phyloP scores from a whole-genome alignment of 92 coral and sea anemone genomes.

The Palythoa grandis region DNA sequence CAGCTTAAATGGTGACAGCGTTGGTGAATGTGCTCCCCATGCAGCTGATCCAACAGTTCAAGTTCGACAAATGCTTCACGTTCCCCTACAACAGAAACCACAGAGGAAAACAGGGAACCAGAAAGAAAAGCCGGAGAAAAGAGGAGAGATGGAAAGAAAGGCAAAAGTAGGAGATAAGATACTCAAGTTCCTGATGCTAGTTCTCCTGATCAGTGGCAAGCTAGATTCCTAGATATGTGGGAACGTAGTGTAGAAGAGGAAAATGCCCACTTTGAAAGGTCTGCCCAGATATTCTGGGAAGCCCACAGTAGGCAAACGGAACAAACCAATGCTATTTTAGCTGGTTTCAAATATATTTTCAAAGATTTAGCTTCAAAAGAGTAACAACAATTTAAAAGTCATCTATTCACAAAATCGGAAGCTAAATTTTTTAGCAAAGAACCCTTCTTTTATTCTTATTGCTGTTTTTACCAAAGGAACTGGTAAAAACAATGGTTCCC shows the following conservation, averaged over 20 bases:
- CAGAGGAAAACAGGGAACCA: constrained; percentile 10
- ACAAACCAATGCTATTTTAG: constrained; percentile 42
- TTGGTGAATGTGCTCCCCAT: constrained; percentile 20
- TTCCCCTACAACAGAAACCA: constrained; percentile 11
- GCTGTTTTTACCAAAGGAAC: constrained; percentile 3
- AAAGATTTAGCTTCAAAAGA: constrained; percentile 32
- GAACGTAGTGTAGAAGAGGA: constrained; percentile 30
- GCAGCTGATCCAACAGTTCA: constrained; percentile 25
- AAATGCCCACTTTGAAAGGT: constrained; percentile 21
- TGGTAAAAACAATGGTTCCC: too few relatives aligned
- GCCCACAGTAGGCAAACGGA: constrained; percentile 39
- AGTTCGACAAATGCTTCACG: constrained; percentile 2
- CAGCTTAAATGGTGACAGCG: constrained; percentile 9
- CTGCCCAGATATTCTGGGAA: constrained; percentile 31
- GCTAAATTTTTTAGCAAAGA: background rate
- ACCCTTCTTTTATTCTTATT: constrained; percentile 7
- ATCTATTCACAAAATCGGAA: constrained; percentile 6
- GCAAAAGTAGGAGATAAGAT: constrained; percentile 6
- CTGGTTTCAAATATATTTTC: constrained; percentile 46
- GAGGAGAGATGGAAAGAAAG: constrained; percentile 28
- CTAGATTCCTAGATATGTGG: constrained; percentile 14
- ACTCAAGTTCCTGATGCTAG: constrained; percentile 19
- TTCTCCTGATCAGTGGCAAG: constrained; percentile 24
- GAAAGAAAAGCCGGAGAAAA: constrained; percentile 8
- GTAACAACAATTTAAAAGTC: background rate